Conservation (phyloP, 2,113 vertebrate genomes). For the Dolichotis patagonum region DNA sequence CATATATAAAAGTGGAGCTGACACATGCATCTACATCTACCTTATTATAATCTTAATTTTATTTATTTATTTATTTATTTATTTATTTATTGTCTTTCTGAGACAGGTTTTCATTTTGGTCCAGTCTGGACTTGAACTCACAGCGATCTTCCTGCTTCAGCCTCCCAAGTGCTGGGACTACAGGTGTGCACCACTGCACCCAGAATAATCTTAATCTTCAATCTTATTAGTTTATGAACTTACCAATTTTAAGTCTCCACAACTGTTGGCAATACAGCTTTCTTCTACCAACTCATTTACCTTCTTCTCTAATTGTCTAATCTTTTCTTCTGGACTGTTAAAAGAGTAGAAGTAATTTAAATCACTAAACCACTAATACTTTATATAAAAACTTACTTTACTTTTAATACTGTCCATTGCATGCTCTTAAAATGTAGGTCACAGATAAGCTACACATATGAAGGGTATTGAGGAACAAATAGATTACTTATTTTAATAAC, state of each 20-base stretch:
- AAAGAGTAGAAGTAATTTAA: slow-evolving; percentile 52
- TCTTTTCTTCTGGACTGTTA: slow-evolving; percentile 95
- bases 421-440: slow-evolving; percentile 28
- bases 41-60: not conserved
- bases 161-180: not conserved
- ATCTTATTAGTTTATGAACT: slow-evolving; percentile 61
- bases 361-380: slow-evolving; percentile 18
- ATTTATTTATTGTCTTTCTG: not conserved
- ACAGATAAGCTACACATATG: not conserved
- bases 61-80: too few species aligned
- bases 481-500: not conserved
- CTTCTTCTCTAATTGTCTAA: slow-evolving; percentile 96
- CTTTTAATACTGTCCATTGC: slow-evolving; percentile 14
- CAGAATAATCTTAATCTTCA: not conserved
- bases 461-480: slow-evolving; percentile 12
- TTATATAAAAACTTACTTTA: slow-evolving; percentile 48
- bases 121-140: not conserved
- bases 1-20: not conserved
- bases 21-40: not conserved
- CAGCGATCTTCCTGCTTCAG: not conserved
- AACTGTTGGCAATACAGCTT: slow-evolving; percentile 95
- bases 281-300: slow-evolving; percentile 97
- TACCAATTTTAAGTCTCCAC: slow-evolving; percentile 94
- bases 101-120: not conserved
- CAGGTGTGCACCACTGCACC: not conserved